These are phyloP conservation scores for Aproaerema taeniolella DNA, from an alignment of 2,888 invertebrate genomes.

Conservation along the genomic window DNA sequence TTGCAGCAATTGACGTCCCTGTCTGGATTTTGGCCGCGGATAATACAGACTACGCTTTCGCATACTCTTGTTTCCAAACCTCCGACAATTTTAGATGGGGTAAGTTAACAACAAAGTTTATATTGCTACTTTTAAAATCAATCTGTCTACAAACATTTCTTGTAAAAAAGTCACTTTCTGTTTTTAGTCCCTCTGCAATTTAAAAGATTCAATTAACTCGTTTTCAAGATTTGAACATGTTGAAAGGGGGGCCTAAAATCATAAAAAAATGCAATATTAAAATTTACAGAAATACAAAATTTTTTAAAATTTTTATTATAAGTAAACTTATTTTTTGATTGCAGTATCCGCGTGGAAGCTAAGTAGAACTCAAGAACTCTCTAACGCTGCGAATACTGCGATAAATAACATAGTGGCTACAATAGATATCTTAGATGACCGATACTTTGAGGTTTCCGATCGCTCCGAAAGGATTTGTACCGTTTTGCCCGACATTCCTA, in stretches of 20 bases:
- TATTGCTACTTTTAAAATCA: no score
- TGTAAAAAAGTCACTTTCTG: no score
- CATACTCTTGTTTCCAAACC: constrained; percentile 78
- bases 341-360: constrained; percentile 49
- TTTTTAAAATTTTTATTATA: no score
- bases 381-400: constrained; percentile 25
- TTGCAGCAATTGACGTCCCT: no score
- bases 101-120: no score
- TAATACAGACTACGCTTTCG: constrained; percentile 79
- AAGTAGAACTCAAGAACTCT: constrained; percentile 37
- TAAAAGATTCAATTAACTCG: background rate
- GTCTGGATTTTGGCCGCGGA: constrained; percentile 83
- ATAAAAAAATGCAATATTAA: no score
- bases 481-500: constrained; percentile 42
- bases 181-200: background rate
- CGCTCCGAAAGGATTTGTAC: constrained; percentile 52
- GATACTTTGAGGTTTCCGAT: constrained; percentile 44
- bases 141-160: no score
- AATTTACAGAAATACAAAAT: no score
- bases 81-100: background rate
- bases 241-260: no score
- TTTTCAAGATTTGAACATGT: no score
- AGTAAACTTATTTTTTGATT: no score
- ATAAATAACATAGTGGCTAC: constrained; percentile 35
- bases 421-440: constrained; percentile 38